These are phyloP conservation scores for Saccostrea cuccullata DNA, from an alignment of 1,140 invertebrate genomes.

Conservation along the genomic window DNA sequence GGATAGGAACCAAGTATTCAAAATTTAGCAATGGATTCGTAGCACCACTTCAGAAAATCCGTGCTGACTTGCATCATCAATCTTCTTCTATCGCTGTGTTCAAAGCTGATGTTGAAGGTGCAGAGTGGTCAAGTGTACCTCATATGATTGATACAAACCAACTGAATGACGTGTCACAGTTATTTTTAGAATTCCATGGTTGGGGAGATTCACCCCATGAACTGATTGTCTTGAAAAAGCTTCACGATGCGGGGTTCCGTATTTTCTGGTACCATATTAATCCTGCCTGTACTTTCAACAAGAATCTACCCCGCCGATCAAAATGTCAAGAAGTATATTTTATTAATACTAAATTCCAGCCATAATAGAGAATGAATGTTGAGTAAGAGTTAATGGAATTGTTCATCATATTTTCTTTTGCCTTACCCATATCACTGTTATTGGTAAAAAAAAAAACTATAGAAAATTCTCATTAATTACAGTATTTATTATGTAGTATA, in stretches of 20 bases:
- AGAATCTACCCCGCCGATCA: not conserved
- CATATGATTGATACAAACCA: constrained; percentile 23
- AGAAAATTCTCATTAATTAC: too few relatives aligned
- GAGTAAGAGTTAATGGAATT: too few relatives aligned
- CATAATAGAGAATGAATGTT: too few relatives aligned
- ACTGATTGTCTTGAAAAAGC: not conserved
- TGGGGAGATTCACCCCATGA: not conserved
- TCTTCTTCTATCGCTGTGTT: not conserved
- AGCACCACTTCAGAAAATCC: not conserved
- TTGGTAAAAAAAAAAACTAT: too few relatives aligned
- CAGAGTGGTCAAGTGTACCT: constrained; percentile 14
- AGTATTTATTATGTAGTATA: too few relatives aligned
- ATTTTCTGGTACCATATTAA: constrained; percentile 20
- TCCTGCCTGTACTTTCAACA: not conserved
- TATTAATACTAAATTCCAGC: constrained; percentile 15
- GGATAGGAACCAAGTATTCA: not conserved
- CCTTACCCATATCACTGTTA: too few relatives aligned
- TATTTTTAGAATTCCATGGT: constrained; percentile 27
- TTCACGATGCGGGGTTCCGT: constrained; percentile 30
- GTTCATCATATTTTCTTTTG: too few relatives aligned
- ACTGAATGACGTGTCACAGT: not conserved
- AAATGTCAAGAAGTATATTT: constrained; percentile 33
- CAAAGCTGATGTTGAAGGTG: not conserved
- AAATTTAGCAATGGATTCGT: not conserved
- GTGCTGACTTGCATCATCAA: not conserved